Percentiles rank a stretch among this genome's conserved stretches.
Evolutionary conservation across 2,888 invertebrate genomes (phyloP).

Genomic region (Melinopterus prodromus): DNA sequence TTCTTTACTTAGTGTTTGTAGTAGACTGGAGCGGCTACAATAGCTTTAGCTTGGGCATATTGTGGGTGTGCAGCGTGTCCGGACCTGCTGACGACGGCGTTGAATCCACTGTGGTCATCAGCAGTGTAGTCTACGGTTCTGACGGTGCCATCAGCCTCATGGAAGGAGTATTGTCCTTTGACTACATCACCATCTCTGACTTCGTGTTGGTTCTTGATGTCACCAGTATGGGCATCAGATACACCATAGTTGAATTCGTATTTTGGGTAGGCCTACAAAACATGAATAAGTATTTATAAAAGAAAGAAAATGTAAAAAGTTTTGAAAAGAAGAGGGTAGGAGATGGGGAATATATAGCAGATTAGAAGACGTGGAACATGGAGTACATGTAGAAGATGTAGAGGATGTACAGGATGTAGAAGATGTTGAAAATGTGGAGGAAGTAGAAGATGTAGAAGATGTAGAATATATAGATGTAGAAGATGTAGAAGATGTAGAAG

Average conservation of each 20-base stretch:
- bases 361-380: no score
- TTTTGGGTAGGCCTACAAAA: slow-evolving; percentile 63
- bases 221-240: slow-evolving; percentile 68
- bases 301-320: no score
- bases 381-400: no score
- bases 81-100: slow-evolving; percentile 51
- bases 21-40: neutral
- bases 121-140: slow-evolving; percentile 67
- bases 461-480: no score
- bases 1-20: neutral
- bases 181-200: slow-evolving; percentile 63
- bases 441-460: no score
- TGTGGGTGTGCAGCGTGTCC: slow-evolving; percentile 67
- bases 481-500: no score
- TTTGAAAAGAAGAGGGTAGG: no score
- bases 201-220: slow-evolving; percentile 61
- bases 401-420: no score
- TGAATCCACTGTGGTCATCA: slow-evolving; percentile 65
- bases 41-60: neutral
- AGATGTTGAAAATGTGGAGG: no score
- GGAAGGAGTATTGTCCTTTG: slow-evolving; percentile 56
- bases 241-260: slow-evolving; percentile 67
- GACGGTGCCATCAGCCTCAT: slow-evolving; percentile 65
- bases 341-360: no score
- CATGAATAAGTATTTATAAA: neutral